phyloP scores from a whole-genome alignment of 2,113 vertebrate species.

The Hypanus sabinus region DNA sequence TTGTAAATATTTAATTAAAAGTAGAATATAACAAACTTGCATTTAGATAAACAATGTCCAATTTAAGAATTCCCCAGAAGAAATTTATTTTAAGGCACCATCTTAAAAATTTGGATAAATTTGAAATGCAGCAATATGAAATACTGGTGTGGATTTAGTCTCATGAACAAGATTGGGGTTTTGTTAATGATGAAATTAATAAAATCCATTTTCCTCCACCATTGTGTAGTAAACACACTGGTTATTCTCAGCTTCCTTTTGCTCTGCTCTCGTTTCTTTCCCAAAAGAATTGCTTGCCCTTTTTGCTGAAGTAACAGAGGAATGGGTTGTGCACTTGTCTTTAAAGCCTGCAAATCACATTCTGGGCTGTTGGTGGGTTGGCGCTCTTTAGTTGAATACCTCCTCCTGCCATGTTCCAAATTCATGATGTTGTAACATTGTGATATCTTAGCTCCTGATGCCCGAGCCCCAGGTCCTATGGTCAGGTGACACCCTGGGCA shows the following conservation, averaged over 20 bases:
- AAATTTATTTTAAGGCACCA: neutral
- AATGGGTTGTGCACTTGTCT: no score
- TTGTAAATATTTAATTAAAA: constrained; percentile 22
- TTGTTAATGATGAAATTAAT: neutral
- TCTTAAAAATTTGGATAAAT: neutral
- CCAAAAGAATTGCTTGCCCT: neutral
- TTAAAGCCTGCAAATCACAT: neutral
- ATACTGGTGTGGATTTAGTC: neutral
- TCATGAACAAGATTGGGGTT: neutral
- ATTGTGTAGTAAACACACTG: neutral
- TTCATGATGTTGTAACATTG: no score
- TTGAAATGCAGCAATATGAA: neutral
- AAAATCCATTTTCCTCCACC: neutral
- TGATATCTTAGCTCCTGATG: neutral
- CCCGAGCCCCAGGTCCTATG: no score
- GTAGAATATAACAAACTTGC: neutral
- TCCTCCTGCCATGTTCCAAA: neutral
- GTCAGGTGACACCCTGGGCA: no score
- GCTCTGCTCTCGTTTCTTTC: neutral
- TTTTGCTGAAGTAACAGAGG: neutral
- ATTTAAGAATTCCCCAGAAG: neutral
- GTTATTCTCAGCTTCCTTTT: neutral
- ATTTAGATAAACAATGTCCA: neutral
- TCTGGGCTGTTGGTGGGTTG: no score
- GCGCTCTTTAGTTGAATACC: neutral